Percentiles rank a stretch among this genome's conserved stretches.
These are phyloP conservation scores for Tringa solitaria DNA, from an alignment of 2,113 vertebrate genomes.

Conservation along the genomic window DNA sequence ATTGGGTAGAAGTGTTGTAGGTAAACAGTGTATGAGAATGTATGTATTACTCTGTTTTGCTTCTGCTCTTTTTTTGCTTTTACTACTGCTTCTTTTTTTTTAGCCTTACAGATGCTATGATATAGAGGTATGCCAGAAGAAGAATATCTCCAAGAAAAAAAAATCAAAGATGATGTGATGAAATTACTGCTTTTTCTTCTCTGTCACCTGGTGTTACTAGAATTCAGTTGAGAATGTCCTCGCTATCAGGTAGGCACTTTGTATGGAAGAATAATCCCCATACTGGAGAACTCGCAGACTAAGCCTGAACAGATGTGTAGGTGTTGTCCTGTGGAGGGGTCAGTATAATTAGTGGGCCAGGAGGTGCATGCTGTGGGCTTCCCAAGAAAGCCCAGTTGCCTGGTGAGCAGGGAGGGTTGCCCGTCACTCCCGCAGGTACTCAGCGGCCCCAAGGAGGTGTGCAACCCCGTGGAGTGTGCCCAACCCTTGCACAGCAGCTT, in stretches of 20 bases:
- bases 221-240: background rate
- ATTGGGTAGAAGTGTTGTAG: background rate
- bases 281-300: background rate
- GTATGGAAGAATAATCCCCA: background rate
- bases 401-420: background rate
- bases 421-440: accelerated
- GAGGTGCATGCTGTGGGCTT: background rate
- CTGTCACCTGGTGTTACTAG: background rate
- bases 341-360: background rate
- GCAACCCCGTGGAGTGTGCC: background rate
- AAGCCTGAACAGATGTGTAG: background rate
- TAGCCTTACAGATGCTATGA: background rate
- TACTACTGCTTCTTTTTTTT: background rate
- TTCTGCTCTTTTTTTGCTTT: background rate
- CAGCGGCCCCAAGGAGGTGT: no score
- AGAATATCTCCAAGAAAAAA: background rate
- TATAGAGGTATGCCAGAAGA: background rate
- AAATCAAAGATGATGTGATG: background rate
- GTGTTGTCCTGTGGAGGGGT: background rate
- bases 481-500: background rate
- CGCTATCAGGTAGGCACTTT: background rate
- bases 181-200: background rate
- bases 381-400: background rate
- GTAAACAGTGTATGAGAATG: background rate
- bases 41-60: background rate